Evolutionary conservation across 1,140 invertebrate species (phyloP).

Genomic region (Pygmarrhopalites habei): DNA sequence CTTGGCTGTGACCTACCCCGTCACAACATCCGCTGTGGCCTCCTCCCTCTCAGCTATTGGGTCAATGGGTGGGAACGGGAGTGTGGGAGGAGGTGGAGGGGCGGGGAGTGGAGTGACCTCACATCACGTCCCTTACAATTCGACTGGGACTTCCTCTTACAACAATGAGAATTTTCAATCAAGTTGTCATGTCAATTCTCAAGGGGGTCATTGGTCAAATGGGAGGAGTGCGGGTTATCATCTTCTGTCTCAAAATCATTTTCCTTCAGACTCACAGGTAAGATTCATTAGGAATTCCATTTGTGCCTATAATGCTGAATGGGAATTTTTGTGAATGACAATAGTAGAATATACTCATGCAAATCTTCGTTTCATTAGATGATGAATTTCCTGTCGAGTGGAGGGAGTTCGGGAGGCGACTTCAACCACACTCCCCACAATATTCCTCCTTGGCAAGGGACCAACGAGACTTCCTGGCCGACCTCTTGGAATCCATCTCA

Average conservation of each 20-base stretch:
- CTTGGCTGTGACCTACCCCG: conserved; percentile 19
- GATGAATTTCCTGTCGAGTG: conserved; percentile 35
- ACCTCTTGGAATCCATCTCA: conserved; percentile 36
- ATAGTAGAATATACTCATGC: neutral
- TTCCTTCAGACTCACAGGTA: conserved; percentile 35
- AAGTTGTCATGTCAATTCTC: conserved; percentile 32
- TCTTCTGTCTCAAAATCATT: conserved; percentile 36
- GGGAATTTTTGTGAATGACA: neutral
- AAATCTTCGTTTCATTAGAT: conserved; percentile 17
- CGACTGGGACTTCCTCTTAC: neutral
- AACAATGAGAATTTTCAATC: conserved; percentile 28
- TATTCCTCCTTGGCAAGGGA: conserved; percentile 21
- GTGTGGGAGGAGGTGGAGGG: conserved; percentile 13
- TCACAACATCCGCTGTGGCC: conserved; percentile 14
- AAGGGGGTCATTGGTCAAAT: conserved; percentile 35
- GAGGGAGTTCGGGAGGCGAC: neutral
- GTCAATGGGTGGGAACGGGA: conserved; percentile 14
- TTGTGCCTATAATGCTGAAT: neutral
- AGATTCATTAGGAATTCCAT: neutral
- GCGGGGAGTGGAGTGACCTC: neutral
- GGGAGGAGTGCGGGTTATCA: conserved; percentile 16
- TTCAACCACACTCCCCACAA: conserved; percentile 5
- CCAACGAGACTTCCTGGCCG: conserved; percentile 23
- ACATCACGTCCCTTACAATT: neutral
- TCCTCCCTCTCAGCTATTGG: conserved; percentile 19